Evolutionary conservation across 2,888 invertebrate genomes (phyloP).

Genomic region (Drepana falcataria): DNA sequence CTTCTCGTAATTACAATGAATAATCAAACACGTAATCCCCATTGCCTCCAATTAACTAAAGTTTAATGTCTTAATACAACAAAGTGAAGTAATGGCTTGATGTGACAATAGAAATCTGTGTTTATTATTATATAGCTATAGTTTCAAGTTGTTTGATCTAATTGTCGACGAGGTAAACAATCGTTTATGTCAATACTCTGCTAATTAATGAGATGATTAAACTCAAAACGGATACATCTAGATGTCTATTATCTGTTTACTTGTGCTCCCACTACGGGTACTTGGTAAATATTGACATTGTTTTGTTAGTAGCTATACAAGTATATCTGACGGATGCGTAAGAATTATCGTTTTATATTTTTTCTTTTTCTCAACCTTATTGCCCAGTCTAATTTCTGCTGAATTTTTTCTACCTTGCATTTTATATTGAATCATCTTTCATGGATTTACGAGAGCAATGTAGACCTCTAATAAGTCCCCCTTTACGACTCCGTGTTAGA

Average conservation of each 20-base stretch:
- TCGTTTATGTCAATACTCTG: conserved; percentile 59
- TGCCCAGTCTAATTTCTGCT: too few species aligned
- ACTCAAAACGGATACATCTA: conserved; percentile 64
- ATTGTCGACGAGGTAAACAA: conserved; percentile 64
- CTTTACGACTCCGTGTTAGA: too few species aligned
- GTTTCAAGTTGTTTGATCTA: conserved; percentile 61
- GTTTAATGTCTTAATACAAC: not conserved
- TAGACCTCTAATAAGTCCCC: too few species aligned
- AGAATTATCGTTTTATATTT: too few species aligned
- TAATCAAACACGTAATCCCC: not conserved
- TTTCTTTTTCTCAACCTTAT: too few species aligned
- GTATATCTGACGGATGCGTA: not conserved
- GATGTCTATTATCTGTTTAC: conserved; percentile 57
- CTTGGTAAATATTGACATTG: conserved; percentile 22
- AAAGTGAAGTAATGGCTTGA: not conserved
- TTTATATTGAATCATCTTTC: too few species aligned
- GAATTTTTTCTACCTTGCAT: too few species aligned
- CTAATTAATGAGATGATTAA: conserved; percentile 72
- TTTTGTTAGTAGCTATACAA: not conserved
- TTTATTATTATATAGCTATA: conserved; percentile 55
- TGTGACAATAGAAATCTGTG: conserved; percentile 22
- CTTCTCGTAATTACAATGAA: too few species aligned
- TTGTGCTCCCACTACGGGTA: conserved; percentile 23
- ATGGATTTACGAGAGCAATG: too few species aligned
- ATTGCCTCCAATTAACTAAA: not conserved